Evolutionary conservation across 2,797 vertebrate genomes (phyloP).

Genomic region (Sciurus carolinensis): DNA sequence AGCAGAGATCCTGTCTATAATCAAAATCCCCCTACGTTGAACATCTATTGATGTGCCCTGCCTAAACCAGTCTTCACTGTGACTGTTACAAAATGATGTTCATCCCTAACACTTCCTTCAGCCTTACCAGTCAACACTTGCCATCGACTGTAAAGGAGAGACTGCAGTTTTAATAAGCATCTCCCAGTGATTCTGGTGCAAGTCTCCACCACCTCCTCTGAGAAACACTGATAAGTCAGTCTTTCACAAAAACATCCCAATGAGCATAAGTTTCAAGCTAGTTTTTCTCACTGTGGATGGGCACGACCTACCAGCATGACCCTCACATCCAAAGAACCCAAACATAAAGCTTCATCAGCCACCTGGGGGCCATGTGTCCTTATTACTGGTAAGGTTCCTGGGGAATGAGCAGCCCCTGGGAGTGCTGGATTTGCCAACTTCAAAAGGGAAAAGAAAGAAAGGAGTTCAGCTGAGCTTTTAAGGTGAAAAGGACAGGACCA

Average conservation of each 20-base stretch:
- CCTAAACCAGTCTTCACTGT: neutral
- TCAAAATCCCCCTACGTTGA: slow-evolving; percentile 20
- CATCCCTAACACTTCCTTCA: neutral
- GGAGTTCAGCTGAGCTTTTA: neutral
- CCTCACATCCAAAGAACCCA: neutral
- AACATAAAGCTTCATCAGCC: neutral
- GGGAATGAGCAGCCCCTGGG: neutral
- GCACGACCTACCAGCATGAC: neutral
- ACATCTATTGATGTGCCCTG: neutral
- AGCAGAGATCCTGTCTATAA: neutral
- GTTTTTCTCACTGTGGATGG: too few relatives aligned
- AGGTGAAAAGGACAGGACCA: neutral
- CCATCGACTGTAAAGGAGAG: neutral
- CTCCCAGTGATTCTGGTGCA: neutral
- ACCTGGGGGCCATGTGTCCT: neutral
- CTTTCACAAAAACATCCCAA: neutral
- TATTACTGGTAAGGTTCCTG: neutral
- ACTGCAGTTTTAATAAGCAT: neutral
- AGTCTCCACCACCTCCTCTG: neutral
- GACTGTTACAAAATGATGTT: neutral
- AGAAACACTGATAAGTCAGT: slow-evolving; percentile 17
- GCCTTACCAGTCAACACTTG: neutral
- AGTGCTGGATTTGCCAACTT: neutral
- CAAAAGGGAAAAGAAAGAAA: neutral
- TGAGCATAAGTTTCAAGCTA: too few relatives aligned